Evolutionary conservation across 2,888 invertebrate genomes (phyloP).

Genomic region (Amphimallon solstitiale): DNA sequence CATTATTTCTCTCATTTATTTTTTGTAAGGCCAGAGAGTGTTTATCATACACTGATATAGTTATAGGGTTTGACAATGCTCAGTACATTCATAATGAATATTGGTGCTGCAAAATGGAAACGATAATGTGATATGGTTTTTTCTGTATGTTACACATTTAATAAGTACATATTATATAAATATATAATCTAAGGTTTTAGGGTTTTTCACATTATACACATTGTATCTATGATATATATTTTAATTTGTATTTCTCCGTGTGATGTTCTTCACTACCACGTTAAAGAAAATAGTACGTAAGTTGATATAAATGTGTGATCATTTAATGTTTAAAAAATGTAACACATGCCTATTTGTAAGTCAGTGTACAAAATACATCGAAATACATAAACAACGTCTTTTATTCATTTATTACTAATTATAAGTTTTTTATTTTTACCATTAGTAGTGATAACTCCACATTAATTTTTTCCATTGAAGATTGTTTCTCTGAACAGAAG

Average conservation of each 20-base stretch:
- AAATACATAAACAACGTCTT: conserved; percentile 39
- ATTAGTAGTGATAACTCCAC: too few species aligned
- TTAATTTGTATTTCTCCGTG: conserved; percentile 45
- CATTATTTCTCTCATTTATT: not conserved
- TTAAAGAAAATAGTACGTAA: conserved; percentile 41
- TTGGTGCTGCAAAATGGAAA: conserved; percentile 41
- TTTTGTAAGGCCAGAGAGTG: conserved; percentile 3
- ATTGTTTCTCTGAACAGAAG: too few species aligned
- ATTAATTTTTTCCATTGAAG: too few species aligned
- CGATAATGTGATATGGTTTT: conserved; percentile 55
- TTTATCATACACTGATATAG: not conserved
- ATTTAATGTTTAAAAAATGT: conserved; percentile 53
- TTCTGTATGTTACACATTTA: conserved; percentile 46
- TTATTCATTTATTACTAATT: not conserved
- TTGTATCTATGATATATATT: conserved; percentile 36
- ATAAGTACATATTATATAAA: conserved; percentile 32
- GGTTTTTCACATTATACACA: conserved; percentile 44
- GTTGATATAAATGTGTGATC: conserved; percentile 52
- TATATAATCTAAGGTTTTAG: conserved; percentile 46
- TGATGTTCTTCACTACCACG: conserved; percentile 50
- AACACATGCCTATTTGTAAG: conserved; percentile 51
- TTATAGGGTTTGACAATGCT: conserved; percentile 32
- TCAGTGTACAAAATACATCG: conserved; percentile 50
- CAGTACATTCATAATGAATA: conserved; percentile 37
- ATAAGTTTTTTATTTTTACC: too few species aligned